Conservation (phyloP, 2,888 invertebrate species). For the Hyles lineata region DNA sequence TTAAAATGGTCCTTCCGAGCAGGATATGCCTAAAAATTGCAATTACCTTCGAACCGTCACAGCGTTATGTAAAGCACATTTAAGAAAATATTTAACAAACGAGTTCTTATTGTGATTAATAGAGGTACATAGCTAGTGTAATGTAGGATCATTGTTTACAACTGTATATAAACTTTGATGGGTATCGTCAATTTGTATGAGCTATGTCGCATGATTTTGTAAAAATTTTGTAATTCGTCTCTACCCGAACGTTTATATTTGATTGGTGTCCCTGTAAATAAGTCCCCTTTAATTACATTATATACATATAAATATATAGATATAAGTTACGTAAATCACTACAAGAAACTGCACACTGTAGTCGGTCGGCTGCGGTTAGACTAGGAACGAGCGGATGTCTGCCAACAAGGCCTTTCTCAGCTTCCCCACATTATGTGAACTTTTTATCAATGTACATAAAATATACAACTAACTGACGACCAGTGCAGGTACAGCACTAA, state of each 20-base stretch:
- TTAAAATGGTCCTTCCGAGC: too few relatives aligned
- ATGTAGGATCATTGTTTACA: background rate
- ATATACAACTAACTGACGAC: too few relatives aligned
- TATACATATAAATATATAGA: conserved; percentile 23
- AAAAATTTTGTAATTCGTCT: conserved; percentile 20
- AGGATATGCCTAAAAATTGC: too few relatives aligned
- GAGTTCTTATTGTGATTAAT: background rate
- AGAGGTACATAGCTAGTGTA: background rate
- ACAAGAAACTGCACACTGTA: conserved; percentile 15
- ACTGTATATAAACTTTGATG: conserved; percentile 6
- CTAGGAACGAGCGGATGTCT: background rate
- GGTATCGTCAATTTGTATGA: background rate
- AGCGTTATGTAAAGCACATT: too few relatives aligned
- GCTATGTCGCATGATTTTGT: conserved; percentile 9
- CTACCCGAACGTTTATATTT: conserved; percentile 34
- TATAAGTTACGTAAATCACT: conserved; percentile 13
- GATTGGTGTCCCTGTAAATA: conserved; percentile 39
- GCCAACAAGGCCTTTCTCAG: background rate
- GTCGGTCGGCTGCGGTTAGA: conserved; percentile 5
- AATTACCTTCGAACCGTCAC: too few relatives aligned
- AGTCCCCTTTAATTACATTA: conserved; percentile 34
- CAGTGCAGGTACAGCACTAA: too few relatives aligned
- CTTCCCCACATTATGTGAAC: background rate
- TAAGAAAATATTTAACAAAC: background rate
- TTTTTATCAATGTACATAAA: background rate